Conservation (phyloP, 2,113 vertebrate species). For the Cepphus grylle region DNA sequence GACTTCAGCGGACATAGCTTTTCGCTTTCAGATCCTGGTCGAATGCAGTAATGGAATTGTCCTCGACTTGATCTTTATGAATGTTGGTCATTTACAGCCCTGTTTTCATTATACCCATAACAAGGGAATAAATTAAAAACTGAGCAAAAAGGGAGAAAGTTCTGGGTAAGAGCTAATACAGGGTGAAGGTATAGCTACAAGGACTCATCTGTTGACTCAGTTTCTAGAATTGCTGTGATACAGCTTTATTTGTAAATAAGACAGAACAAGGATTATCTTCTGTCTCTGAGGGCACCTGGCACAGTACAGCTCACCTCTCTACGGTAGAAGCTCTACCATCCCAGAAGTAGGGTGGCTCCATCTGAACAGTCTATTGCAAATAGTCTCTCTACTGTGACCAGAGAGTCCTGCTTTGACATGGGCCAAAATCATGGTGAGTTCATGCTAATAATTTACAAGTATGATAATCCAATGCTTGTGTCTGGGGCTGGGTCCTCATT, state of each 20-base stretch:
- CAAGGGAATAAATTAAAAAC: neutral
- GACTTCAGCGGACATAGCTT: neutral
- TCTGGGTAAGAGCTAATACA: neutral
- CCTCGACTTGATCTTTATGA: neutral
- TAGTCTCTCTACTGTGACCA: neutral
- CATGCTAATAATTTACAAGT: neutral
- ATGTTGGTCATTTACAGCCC: neutral
- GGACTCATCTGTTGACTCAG: neutral
- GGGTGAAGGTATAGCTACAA: neutral
- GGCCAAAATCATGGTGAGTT: neutral
- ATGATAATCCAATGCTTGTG: neutral
- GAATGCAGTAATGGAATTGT: neutral
- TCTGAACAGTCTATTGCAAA: neutral
- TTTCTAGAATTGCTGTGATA: neutral
- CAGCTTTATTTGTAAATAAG: neutral
- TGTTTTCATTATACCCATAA: neutral
- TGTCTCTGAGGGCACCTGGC: neutral
- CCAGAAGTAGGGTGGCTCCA: neutral
- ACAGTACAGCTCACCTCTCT: neutral
- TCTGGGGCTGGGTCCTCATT: neutral
- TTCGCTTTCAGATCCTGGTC: neutral
- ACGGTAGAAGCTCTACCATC: neutral
- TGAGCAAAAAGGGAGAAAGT: neutral
- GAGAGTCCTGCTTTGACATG: neutral
- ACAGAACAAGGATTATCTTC: neutral